Evolutionary conservation across 1,140 invertebrate species (phyloP).

Genomic region (Oedothorax gibbosus): DNA sequence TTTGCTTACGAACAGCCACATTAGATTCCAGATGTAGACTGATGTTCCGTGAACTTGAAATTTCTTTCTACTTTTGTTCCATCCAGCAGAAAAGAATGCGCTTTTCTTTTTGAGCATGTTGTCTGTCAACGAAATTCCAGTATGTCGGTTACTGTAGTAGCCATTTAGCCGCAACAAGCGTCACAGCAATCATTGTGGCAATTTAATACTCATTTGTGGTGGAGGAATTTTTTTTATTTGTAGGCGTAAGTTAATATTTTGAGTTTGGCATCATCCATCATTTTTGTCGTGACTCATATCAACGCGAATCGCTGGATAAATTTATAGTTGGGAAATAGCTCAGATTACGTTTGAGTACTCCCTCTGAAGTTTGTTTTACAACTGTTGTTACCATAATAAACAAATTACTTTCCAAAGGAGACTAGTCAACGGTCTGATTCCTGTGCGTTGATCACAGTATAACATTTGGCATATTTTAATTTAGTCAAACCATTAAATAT

Average conservation of each 20-base stretch:
- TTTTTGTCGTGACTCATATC: neutral
- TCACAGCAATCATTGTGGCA: constrained; percentile 3
- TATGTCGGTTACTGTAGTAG: neutral
- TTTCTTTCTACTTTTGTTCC: constrained; percentile 19
- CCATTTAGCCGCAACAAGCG: constrained; percentile 8
- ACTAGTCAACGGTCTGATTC: too few species aligned
- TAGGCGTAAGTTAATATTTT: neutral
- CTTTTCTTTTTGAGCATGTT: neutral
- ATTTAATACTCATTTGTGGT: constrained; percentile 22
- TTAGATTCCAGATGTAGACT: constrained; percentile 21
- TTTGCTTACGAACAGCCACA: constrained; percentile 4
- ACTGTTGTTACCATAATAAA: neutral
- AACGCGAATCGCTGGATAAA: neutral
- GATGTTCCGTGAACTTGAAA: constrained; percentile 27
- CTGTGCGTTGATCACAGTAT: too few species aligned
- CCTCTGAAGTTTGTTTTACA: neutral
- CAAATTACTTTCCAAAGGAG: neutral
- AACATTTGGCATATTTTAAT: too few species aligned
- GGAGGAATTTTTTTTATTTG: neutral
- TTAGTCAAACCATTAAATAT: too few species aligned
- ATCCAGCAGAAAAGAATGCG: constrained; percentile 1
- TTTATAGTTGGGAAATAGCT: too few species aligned
- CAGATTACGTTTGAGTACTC: neutral
- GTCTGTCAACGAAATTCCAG: neutral
- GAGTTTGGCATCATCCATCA: neutral